Conservation (phyloP, 2,888 invertebrate species). For the Plagodis dolabraria region DNA sequence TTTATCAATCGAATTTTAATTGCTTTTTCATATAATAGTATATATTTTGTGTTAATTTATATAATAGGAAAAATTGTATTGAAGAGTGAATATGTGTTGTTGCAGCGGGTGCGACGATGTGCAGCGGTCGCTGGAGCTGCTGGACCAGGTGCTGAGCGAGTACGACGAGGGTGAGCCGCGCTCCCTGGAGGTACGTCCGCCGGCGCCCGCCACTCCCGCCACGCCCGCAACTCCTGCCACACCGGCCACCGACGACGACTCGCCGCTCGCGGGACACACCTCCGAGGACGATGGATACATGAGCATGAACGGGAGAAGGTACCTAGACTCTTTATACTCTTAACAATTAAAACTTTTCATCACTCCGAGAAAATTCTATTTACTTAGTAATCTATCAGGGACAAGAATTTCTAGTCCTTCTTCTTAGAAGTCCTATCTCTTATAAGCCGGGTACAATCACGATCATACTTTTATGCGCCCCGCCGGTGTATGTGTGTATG, state of each 20-base stretch:
- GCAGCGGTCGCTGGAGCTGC: conserved; percentile 93
- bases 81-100: conserved; percentile 39
- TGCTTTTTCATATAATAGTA: no score
- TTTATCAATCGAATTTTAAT: no score
- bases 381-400: no score
- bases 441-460: no score
- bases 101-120: conserved; percentile 93
- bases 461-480: no score
- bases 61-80: no score
- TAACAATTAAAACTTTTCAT: no score
- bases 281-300: conserved; percentile 96
- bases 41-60: no score
- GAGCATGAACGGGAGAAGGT: conserved; percentile 95
- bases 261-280: conserved; percentile 92
- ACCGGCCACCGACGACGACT: conserved; percentile 88
- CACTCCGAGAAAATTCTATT: no score
- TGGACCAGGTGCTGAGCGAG: conserved; percentile 95
- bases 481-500: no score
- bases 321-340: conserved; percentile 2
- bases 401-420: no score
- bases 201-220: conserved; percentile 63
- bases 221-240: conserved; percentile 83
- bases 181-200: conserved; percentile 76
- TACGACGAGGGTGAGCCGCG: conserved; percentile 91
- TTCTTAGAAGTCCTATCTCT: no score